Percentiles rank a stretch among this genome's conserved stretches.
Conservation (phyloP, 2,113 vertebrate genomes). For the Nerophis lumbriciformis region DNA sequence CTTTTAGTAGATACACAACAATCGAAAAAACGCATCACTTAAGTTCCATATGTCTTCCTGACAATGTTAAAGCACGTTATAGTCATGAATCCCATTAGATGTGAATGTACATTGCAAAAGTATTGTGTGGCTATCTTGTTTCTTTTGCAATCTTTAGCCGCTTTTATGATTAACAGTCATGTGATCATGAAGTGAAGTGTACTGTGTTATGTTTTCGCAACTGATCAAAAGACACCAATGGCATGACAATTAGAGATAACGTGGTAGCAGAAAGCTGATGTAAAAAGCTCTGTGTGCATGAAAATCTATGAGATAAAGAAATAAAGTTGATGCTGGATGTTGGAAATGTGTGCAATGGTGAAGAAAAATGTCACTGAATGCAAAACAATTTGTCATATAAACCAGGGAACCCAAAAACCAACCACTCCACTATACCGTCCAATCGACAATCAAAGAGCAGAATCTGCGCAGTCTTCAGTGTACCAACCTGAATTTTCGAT, state of each 20-base stretch:
- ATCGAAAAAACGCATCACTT: background rate
- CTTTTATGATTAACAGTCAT: background rate
- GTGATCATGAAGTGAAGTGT: background rate
- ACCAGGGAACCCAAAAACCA: too few species aligned
- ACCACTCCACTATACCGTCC: background rate
- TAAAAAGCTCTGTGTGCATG: too few species aligned
- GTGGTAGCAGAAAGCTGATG: too few species aligned
- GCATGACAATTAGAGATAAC: too few species aligned
- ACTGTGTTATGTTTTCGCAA: background rate
- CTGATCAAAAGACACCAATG: background rate
- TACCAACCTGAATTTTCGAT: constrained; percentile 88
- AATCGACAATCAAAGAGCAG: background rate
- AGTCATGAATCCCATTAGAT: constrained; percentile 3
- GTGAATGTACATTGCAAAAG: background rate
- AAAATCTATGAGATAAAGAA: too few species aligned
- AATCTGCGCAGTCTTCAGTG: background rate
- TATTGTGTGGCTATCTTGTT: constrained; percentile 8
- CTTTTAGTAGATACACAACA: constrained; percentile 13
- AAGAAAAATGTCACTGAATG: too few species aligned
- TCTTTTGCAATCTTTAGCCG: background rate
- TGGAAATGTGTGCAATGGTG: too few species aligned
- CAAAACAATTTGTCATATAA: too few species aligned
- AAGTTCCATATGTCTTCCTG: constrained; percentile 1
- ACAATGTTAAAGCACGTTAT: constrained; percentile 11
- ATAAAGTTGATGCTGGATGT: too few species aligned